A percentile compares a stretch with the other conserved stretches of the same genome.
phyloP scores from a whole-genome alignment of 2,113 vertebrate species.

The Coturnix japonica region DNA sequence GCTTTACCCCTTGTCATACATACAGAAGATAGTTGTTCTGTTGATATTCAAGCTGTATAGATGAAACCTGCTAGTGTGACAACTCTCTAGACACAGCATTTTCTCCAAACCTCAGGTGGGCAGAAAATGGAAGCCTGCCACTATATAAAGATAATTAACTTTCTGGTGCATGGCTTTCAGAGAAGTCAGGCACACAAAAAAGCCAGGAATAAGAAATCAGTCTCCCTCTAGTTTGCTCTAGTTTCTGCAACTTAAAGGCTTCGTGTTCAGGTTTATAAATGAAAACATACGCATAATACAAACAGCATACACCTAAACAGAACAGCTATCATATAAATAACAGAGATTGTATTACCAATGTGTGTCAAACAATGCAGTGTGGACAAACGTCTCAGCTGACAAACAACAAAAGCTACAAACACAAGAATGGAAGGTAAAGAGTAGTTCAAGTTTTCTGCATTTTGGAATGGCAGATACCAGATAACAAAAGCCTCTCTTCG shows the following conservation, averaged over 20 bases:
- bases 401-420: neutral
- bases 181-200: neutral
- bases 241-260: neutral
- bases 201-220: neutral
- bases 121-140: neutral
- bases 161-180: accelerated
- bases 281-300: accelerated
- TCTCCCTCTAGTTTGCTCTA: neutral
- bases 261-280: neutral
- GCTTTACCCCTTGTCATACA: neutral
- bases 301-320: neutral
- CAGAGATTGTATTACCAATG: neutral
- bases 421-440: neutral
- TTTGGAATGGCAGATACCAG: neutral
- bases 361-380: neutral
- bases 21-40: neutral
- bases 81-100: neutral
- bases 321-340: neutral
- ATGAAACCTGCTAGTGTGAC: neutral
- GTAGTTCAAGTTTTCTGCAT: neutral
- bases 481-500: neutral
- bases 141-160: neutral
- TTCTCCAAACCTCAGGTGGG: neutral
- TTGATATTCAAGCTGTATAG: neutral
- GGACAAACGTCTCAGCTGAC: neutral